These are phyloP conservation scores for Butastur rufipennis DNA, from an alignment of 2,113 vertebrate genomes.

Conservation along the genomic window DNA sequence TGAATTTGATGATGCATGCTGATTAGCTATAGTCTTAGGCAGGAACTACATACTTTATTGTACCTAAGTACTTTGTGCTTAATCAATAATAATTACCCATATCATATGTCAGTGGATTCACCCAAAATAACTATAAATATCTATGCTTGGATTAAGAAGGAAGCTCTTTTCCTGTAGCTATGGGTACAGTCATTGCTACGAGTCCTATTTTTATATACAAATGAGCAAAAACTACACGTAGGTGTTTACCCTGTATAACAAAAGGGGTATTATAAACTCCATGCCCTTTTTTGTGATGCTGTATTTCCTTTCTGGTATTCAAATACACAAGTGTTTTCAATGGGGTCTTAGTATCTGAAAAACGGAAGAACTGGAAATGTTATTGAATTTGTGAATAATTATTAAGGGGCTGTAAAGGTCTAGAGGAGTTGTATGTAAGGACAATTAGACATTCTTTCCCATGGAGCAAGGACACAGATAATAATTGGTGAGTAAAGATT, in stretches of 20 bases:
- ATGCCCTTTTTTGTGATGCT: background rate
- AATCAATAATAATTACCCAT: background rate
- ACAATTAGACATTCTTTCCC: background rate
- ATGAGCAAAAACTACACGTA: slow-evolving; percentile 7
- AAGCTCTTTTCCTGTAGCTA: slow-evolving; percentile 34
- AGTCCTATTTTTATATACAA: slow-evolving; percentile 44
- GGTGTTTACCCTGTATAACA: slow-evolving; percentile 14
- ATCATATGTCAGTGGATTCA: slow-evolving; percentile 11
- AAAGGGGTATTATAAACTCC: slow-evolving; percentile 5
- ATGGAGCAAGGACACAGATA: background rate
- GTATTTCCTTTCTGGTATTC: slow-evolving; percentile 17
- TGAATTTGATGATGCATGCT: background rate
- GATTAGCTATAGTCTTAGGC: background rate
- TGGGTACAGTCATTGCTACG: slow-evolving; percentile 22
- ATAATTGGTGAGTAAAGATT: background rate
- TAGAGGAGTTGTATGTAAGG: background rate
- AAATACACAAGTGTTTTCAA: background rate
- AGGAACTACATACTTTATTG: background rate
- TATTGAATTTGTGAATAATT: background rate
- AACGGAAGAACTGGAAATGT: background rate
- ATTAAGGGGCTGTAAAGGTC: background rate
- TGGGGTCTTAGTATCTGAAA: background rate
- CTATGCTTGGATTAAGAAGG: background rate
- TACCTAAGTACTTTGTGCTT: background rate
- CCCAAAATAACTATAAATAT: background rate